Conservation (phyloP, 2,113 vertebrate species). For the Psittacula cyanocephala region DNA sequence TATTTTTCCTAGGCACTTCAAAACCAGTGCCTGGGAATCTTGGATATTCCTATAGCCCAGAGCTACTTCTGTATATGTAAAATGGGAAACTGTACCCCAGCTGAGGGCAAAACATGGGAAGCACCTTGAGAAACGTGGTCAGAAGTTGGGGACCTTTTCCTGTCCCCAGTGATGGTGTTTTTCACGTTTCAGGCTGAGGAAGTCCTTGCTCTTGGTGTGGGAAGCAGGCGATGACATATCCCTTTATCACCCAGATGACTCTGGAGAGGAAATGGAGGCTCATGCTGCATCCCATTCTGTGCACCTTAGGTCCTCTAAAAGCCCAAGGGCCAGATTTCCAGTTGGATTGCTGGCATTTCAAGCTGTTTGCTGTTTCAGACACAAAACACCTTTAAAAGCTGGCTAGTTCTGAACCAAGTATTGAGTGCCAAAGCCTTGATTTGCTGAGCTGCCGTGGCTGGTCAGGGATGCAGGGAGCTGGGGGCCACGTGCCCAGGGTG, state of each 20-base stretch:
- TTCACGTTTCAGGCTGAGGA: neutral
- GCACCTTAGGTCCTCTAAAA: neutral
- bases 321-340: neutral
- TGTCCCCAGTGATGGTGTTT: neutral
- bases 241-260: neutral
- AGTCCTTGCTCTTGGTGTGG: neutral
- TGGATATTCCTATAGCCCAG: neutral
- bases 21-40: neutral
- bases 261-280: neutral
- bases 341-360: neutral
- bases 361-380: neutral
- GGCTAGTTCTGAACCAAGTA: neutral
- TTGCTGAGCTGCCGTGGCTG: neutral
- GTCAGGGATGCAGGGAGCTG: neutral
- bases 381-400: neutral
- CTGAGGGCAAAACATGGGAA: neutral
- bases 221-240: neutral
- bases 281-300: neutral
- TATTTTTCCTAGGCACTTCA: neutral
- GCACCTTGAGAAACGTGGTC: neutral
- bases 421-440: neutral
- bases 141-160: neutral
- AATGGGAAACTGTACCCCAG: neutral
- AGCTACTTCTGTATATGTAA: neutral
- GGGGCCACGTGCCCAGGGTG: rapidly evolving